phyloP scores from a whole-genome alignment of 2,797 vertebrate species.

The Acipenser ruthenus region DNA sequence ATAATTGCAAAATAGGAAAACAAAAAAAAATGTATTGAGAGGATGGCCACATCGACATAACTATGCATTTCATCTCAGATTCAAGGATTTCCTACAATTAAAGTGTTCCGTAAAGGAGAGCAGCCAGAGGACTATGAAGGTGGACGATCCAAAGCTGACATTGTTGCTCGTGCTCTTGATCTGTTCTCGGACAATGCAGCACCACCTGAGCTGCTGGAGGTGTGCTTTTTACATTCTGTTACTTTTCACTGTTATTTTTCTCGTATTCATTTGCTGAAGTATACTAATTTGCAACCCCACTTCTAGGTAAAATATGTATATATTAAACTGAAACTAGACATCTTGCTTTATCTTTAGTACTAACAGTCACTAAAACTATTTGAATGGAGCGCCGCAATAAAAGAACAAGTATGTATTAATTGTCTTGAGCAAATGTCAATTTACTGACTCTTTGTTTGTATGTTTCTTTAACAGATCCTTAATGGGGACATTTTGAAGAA shows the following conservation, averaged over 20 bases:
- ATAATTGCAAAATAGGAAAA: too few relatives aligned
- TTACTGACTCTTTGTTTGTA: background rate
- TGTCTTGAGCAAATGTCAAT: too few relatives aligned
- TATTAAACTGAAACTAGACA: too few relatives aligned
- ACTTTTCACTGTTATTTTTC: too few relatives aligned
- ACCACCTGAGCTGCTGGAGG: slow-evolving; percentile 81
- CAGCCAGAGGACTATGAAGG: slow-evolving; percentile 85
- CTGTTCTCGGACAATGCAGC: slow-evolving; percentile 82
- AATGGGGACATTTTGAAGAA: slow-evolving; percentile 71
- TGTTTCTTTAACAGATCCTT: slow-evolving; percentile 62
- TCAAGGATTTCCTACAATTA: slow-evolving; percentile 91
- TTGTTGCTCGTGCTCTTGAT: slow-evolving; percentile 75
- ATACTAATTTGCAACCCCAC: too few relatives aligned
- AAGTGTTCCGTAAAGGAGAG: slow-evolving; percentile 92
- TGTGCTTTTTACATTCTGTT: slow-evolving; percentile 29
- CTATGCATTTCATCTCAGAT: slow-evolving; percentile 50
- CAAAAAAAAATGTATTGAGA: background rate
- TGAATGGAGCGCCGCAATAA: too few relatives aligned
- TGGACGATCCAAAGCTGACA: slow-evolving; percentile 75
- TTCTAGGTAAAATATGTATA: too few relatives aligned
- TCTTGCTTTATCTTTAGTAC: too few relatives aligned
- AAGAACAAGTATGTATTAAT: too few relatives aligned
- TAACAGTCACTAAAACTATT: too few relatives aligned
- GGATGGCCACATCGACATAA: background rate
- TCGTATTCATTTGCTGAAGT: too few relatives aligned